Conservation (phyloP, 2,888 invertebrate genomes). For the Melinaea menophilus region DNA sequence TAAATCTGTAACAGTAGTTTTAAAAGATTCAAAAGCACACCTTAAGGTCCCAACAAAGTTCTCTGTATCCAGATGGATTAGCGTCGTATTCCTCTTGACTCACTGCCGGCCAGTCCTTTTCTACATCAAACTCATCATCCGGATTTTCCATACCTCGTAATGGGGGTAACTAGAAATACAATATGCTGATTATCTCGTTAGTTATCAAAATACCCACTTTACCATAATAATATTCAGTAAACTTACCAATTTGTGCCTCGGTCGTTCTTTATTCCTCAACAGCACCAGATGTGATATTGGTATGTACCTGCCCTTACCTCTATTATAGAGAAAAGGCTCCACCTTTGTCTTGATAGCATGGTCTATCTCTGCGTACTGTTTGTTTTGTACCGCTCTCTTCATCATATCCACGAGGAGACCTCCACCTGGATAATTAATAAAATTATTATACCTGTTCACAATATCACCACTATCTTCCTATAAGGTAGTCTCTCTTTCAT, state of each 20-base stretch:
- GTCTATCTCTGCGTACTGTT: constrained; percentile 94
- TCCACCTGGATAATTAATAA: constrained; percentile 78
- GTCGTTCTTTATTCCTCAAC: constrained; percentile 90
- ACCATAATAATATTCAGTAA: not conserved
- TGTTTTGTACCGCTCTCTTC: constrained; percentile 93
- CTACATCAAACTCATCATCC: constrained; percentile 89
- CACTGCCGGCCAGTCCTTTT: constrained; percentile 84
- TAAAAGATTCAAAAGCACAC: constrained; percentile 42
- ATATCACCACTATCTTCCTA: no score
- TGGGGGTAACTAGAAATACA: constrained; percentile 79
- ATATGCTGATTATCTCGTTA: no score
- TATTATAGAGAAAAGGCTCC: constrained; percentile 95
- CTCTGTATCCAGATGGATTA: constrained; percentile 85
- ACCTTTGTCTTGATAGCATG: constrained; percentile 95
- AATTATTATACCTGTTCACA: not conserved
- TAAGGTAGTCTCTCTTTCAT: no score
- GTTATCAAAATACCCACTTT: no score
- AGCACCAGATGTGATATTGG: constrained; percentile 93
- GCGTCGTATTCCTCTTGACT: constrained; percentile 79
- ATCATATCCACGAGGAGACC: constrained; percentile 96
- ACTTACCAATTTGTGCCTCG: constrained; percentile 85
- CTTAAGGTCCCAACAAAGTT: constrained; percentile 94
- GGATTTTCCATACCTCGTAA: constrained; percentile 89
- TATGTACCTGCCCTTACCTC: constrained; percentile 93
- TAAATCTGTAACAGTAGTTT: not conserved